A percentile compares a stretch with the other conserved stretches of the same genome.
Evolutionary conservation across 64 coral and sea anemone genomes (phyloP).

Genomic region (Actinia equina): DNA sequence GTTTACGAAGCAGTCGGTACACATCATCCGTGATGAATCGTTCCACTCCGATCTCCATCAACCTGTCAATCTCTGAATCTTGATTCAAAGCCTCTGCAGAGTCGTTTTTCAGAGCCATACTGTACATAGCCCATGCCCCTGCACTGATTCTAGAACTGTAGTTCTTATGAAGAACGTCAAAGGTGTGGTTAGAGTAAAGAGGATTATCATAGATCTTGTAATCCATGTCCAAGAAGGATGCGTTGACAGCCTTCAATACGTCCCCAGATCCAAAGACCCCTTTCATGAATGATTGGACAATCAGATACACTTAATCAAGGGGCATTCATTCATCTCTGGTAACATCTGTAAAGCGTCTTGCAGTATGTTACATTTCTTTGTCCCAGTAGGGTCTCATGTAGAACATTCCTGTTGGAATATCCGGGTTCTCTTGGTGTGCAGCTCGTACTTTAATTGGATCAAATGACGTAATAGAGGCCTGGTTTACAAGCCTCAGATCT

Average conservation of each 20-base stretch:
- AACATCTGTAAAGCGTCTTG: conserved; percentile 28
- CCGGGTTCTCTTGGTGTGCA: conserved; percentile 47
- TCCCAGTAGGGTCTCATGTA: conserved; percentile 51
- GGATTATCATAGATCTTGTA: conserved; percentile 84
- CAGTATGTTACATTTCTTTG: not conserved
- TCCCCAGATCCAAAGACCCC: conserved; percentile 50
- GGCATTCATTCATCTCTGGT: conserved; percentile 48
- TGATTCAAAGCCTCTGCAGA: not conserved
- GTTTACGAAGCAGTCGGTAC: conserved; percentile 56
- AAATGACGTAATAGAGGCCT: conserved; percentile 68
- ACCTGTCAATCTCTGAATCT: conserved; percentile 44
- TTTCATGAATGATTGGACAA: conserved; percentile 44
- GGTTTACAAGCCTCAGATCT: conserved; percentile 47
- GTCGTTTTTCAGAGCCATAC: conserved; percentile 30
- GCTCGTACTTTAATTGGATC: conserved; percentile 77
- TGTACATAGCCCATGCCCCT: conserved; percentile 84
- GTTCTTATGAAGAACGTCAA: conserved; percentile 48
- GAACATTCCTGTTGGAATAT: conserved; percentile 52
- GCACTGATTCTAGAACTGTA: conserved; percentile 64
- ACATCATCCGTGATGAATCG: conserved; percentile 75
- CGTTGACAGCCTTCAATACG: conserved; percentile 51
- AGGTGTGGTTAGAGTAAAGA: conserved; percentile 69
- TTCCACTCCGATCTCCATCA: conserved; percentile 33
- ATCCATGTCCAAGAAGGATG: conserved; percentile 77
- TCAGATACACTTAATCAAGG: conserved; percentile 3